Evolutionary conservation across 30 jellyfish, hydroid and myxozoan species (phyloP).

Genomic region (Cassiopea andromeda): DNA sequence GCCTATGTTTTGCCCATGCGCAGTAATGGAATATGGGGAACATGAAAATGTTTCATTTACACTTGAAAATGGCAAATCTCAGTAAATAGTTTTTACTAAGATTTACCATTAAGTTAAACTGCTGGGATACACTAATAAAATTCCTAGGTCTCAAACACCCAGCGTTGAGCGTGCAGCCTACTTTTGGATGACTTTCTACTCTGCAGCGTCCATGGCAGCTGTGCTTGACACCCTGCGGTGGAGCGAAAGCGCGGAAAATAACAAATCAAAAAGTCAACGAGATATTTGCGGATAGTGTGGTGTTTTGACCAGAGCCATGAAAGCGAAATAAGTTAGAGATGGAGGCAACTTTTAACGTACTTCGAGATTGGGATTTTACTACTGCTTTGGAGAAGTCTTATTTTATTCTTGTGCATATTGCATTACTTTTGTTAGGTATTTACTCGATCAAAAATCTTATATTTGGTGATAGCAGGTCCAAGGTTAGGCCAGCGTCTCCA

Average conservation of each 20-base stretch:
- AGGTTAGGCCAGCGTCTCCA: slow-evolving; percentile 32
- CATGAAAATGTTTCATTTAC: too few species aligned
- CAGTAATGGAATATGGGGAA: too few species aligned
- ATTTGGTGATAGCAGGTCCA: background rate
- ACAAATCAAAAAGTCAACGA: slow-evolving; percentile 11
- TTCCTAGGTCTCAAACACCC: too few species aligned
- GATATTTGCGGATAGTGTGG: background rate
- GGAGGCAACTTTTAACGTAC: slow-evolving; percentile 32
- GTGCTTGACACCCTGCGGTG: background rate
- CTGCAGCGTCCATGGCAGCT: too few species aligned
- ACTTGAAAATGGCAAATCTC: too few species aligned
- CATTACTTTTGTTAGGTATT: slow-evolving; percentile 32
- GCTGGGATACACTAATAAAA: too few species aligned
- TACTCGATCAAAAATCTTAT: slow-evolving; percentile 25
- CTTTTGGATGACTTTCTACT: too few species aligned
- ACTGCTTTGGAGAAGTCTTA: slow-evolving; percentile 31
- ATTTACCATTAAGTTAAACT: too few species aligned
- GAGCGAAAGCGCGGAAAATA: slow-evolving; percentile 30
- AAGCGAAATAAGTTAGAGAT: background rate
- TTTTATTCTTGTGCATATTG: slow-evolving; percentile 28
- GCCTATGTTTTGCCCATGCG: too few species aligned
- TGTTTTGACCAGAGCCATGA: background rate
- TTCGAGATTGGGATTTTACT: slow-evolving; percentile 59
- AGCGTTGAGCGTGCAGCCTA: too few species aligned
- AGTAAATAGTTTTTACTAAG: too few species aligned